These are phyloP conservation scores for Palaemon carinicauda DNA, from an alignment of 1,140 invertebrate genomes.

Conservation along the genomic window DNA sequence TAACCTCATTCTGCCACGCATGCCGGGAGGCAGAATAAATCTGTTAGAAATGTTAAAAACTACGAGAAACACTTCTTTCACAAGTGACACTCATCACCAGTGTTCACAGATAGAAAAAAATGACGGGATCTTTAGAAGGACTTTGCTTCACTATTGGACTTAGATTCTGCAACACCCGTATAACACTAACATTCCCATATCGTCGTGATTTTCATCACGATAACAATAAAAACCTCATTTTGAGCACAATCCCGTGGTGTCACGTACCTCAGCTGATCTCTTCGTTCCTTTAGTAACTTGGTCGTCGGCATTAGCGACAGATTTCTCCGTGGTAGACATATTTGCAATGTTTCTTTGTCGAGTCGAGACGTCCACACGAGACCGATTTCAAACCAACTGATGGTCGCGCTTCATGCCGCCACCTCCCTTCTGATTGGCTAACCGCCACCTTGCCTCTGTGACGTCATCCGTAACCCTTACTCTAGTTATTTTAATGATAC, in stretches of 20 bases:
- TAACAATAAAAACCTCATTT: background rate
- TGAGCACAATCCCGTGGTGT: background rate
- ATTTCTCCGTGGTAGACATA: slow-evolving; percentile 50
- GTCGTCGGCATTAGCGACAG: slow-evolving; percentile 65
- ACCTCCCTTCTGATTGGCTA: slow-evolving; percentile 48
- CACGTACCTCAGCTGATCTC: slow-evolving; percentile 85
- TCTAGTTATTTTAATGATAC: background rate
- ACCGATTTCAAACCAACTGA: slow-evolving; percentile 65
- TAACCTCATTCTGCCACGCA: too few species aligned
- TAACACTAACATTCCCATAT: too few species aligned
- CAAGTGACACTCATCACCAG: too few species aligned
- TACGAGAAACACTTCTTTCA: too few species aligned
- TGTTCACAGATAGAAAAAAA: too few species aligned
- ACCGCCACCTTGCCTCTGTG: slow-evolving; percentile 27
- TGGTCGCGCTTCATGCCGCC: slow-evolving; percentile 38
- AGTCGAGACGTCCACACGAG: slow-evolving; percentile 66
- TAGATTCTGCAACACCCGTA: too few species aligned
- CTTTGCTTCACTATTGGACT: too few species aligned
- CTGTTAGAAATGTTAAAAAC: too few species aligned
- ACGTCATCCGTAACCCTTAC: slow-evolving; percentile 25
- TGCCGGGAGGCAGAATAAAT: too few species aligned
- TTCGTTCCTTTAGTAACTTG: slow-evolving; percentile 87
- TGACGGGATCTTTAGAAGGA: too few species aligned
- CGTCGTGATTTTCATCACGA: background rate
- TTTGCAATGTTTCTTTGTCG: slow-evolving; percentile 72